Evolutionary conservation across 2,797 vertebrate genomes (phyloP).

Genomic region (Molossus molossus): DNA sequence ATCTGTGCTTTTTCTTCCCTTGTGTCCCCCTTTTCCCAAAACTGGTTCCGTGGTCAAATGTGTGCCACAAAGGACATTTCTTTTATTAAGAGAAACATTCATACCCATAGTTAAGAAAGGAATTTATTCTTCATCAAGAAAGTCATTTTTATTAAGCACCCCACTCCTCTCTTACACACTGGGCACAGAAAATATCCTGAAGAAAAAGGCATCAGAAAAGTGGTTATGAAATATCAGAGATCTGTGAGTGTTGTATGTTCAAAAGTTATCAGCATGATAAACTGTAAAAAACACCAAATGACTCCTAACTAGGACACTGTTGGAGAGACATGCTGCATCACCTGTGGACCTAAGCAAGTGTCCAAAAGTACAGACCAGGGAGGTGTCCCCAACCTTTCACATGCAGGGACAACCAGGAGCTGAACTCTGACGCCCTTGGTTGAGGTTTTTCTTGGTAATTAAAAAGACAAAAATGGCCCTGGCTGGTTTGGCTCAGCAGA

Average conservation of each 20-base stretch:
- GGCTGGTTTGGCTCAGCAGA: no score
- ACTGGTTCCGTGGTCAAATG: neutral
- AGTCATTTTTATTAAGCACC: neutral
- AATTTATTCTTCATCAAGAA: neutral
- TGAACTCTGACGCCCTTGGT: neutral
- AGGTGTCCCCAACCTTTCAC: neutral
- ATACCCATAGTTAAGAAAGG: neutral
- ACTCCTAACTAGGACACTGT: rapidly evolving
- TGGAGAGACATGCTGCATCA: rapidly evolving
- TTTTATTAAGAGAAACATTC: no score
- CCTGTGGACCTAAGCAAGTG: no score
- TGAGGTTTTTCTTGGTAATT: neutral
- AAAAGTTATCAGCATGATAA: neutral
- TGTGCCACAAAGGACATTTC: no score
- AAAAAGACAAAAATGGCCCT: neutral
- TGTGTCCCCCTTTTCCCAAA: neutral
- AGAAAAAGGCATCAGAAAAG: neutral
- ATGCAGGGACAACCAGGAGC: neutral
- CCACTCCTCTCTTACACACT: rapidly evolving
- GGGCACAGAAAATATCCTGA: neutral
- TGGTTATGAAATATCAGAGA: rapidly evolving
- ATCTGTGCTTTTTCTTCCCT: neutral
- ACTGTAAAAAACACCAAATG: rapidly evolving
- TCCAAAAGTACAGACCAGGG: no score
- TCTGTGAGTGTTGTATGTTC: no score